These are phyloP conservation scores for Diglossa cyanea DNA, from an alignment of 2,797 vertebrate genomes.

Conservation along the genomic window DNA sequence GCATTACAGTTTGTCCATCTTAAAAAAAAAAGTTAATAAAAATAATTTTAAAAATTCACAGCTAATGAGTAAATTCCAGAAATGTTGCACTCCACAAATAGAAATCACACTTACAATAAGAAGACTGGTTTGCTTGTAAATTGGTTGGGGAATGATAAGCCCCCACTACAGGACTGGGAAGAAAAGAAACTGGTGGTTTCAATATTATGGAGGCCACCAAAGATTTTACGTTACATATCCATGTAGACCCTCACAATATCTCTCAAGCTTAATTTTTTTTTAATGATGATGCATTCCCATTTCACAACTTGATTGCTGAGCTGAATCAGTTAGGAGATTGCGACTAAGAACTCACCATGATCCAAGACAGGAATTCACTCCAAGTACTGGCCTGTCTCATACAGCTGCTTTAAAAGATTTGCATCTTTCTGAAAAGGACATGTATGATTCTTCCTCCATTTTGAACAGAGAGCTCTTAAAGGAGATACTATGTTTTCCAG, in stretches of 20 bases:
- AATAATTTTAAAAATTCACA: rapidly evolving
- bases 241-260: no score
- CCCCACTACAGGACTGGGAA: not conserved
- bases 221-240: not conserved
- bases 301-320: not conserved
- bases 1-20: not conserved
- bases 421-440: not conserved
- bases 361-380: not conserved
- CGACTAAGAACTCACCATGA: not conserved
- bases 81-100: not conserved
- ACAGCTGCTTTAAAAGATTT: not conserved
- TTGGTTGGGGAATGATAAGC: not conserved
- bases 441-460: not conserved
- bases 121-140: not conserved
- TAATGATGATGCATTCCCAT: not conserved
- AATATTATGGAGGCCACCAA: not conserved
- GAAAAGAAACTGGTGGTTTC: not conserved
- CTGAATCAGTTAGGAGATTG: not conserved
- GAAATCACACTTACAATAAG: rapidly evolving
- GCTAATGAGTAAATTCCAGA: not conserved
- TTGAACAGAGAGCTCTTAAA: not conserved
- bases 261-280: not conserved
- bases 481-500: not conserved
- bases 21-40: not conserved
- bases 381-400: not conserved